Evolutionary conservation across 1,140 invertebrate genomes (phyloP).

Genomic region (Calephelis nemesis): DNA sequence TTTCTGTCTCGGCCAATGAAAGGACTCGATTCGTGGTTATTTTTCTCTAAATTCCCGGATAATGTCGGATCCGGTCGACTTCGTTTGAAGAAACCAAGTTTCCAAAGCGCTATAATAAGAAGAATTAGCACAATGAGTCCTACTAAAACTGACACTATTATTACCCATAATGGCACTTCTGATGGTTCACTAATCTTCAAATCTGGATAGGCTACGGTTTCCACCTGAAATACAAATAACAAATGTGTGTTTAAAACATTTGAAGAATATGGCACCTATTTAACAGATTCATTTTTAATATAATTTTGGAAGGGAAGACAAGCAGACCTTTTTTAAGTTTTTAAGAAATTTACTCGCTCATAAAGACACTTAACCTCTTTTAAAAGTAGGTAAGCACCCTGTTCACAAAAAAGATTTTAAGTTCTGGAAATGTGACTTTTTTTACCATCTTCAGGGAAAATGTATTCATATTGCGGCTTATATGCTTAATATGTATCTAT

Average conservation of each 20-base stretch:
- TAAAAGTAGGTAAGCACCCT: no score
- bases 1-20: conserved; percentile 72
- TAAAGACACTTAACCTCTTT: no score
- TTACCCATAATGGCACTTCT: conserved; percentile 90
- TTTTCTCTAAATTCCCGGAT: conserved; percentile 90
- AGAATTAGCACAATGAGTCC: conserved; percentile 89
- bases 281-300: no score
- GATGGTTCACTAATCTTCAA: conserved; percentile 84
- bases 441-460: no score
- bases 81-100: conserved; percentile 93
- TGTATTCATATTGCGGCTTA: no score
- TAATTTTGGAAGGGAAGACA: no score
- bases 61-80: conserved; percentile 89
- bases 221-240: conserved; percentile 80
- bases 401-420: no score
- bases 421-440: no score
- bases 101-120: conserved; percentile 89
- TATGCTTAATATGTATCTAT: no score
- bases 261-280: background rate
- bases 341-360: no score
- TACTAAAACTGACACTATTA: conserved; percentile 87
- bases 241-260: background rate
- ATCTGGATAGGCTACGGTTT: conserved; percentile 90
- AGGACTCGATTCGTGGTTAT: conserved; percentile 83
- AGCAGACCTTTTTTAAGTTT: no score